Conservation (phyloP, 2,888 invertebrate species). For the Pantelozetes paolii region DNA sequence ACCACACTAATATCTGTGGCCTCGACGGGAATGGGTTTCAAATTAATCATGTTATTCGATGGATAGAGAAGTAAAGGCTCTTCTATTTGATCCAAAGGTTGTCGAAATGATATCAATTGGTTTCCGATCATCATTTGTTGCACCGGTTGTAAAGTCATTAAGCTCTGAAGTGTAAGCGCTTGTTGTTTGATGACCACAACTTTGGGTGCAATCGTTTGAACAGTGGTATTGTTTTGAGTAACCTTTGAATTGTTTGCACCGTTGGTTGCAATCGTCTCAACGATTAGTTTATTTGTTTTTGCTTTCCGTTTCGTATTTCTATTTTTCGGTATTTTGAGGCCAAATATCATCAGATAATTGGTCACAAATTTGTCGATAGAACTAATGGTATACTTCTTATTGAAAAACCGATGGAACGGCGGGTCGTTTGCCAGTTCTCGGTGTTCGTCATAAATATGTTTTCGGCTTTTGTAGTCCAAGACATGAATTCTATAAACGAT, state of each 20-base stretch:
- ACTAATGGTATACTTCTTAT: slow-evolving; percentile 6
- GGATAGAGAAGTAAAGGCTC: neutral
- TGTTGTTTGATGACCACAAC: neutral
- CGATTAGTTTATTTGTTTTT: neutral
- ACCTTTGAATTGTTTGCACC: too few species aligned
- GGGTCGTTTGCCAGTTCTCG: neutral
- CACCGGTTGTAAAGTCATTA: neutral
- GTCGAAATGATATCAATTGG: neutral
- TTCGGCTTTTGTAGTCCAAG: neutral
- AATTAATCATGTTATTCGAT: slow-evolving; percentile 10
- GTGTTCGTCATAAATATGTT: neutral
- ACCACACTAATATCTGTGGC: neutral
- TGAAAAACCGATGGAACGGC: neutral
- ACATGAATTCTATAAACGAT: neutral
- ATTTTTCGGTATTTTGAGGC: neutral
- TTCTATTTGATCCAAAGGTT: neutral
- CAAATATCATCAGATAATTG: slow-evolving; percentile 18
- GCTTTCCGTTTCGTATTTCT: neutral
- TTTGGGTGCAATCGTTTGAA: neutral
- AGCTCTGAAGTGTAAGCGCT: neutral
- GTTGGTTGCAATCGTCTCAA: neutral
- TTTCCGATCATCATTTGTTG: neutral
- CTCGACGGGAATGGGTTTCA: neutral
- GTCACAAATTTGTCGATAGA: slow-evolving; percentile 12
- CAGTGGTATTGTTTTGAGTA: neutral